Evolutionary conservation across 2,797 vertebrate genomes (phyloP).

Genomic region (Tauraco hartlaubi): DNA sequence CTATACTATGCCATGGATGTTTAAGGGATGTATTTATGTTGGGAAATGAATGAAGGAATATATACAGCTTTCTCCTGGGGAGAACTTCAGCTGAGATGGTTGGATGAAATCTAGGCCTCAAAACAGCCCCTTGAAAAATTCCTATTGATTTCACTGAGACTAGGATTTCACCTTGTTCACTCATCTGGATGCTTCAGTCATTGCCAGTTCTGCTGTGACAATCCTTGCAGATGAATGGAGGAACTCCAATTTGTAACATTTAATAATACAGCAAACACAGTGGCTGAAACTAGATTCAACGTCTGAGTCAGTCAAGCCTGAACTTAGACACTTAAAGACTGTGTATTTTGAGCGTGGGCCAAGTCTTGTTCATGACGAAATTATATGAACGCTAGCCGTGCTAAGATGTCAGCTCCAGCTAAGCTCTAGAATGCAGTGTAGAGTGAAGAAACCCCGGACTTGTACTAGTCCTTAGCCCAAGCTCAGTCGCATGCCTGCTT

Average conservation of each 20-base stretch:
- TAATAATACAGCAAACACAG: neutral
- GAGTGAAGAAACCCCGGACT: neutral
- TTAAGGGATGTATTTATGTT: neutral
- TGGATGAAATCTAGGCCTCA: neutral
- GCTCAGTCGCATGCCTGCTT: neutral
- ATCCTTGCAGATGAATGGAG: neutral
- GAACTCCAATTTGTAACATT: neutral
- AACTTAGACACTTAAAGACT: slow-evolving; percentile 42
- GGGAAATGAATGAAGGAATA: neutral
- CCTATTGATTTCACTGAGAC: neutral
- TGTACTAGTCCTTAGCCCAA: neutral
- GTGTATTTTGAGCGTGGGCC: slow-evolving; percentile 45
- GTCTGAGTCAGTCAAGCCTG: slow-evolving; percentile 39
- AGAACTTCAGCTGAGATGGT: neutral
- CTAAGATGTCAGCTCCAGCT: neutral
- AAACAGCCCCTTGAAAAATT: neutral
- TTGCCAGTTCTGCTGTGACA: neutral
- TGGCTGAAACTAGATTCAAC: neutral
- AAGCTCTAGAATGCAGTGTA: fast-evolving
- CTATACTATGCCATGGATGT: neutral
- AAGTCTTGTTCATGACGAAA: slow-evolving; percentile 8
- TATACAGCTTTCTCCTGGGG: neutral
- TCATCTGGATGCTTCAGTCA: neutral
- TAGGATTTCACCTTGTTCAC: neutral
- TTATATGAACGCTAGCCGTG: neutral